These are phyloP conservation scores for Rhinichthys klamathensis DNA, from an alignment of 2,113 vertebrate genomes.

Conservation along the genomic window DNA sequence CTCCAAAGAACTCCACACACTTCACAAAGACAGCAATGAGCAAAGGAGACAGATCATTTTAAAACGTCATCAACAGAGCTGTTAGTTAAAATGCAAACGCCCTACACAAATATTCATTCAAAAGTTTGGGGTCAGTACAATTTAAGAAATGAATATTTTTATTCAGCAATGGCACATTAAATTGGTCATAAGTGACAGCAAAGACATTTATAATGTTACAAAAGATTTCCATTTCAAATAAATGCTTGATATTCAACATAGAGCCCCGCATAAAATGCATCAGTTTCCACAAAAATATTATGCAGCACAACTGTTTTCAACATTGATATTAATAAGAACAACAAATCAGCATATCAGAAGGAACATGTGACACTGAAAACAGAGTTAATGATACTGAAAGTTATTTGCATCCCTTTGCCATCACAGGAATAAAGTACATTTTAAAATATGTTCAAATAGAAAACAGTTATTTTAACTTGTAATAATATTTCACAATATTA, in stretches of 20 bases:
- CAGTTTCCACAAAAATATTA: background rate
- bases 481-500: background rate
- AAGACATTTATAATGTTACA: background rate
- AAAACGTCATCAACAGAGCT: constrained; percentile 65
- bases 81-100: constrained; percentile 55
- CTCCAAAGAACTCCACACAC: constrained; percentile 81
- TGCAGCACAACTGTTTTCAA: too few relatives aligned
- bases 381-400: background rate
- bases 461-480: background rate
- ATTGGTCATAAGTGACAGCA: background rate
- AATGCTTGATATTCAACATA: background rate
- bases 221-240: background rate
- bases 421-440: background rate
- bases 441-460: background rate
- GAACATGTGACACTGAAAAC: background rate
- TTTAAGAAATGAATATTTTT: background rate
- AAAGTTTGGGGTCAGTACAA: background rate
- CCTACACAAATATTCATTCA: constrained; percentile 22
- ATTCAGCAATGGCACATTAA: background rate
- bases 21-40: constrained; percentile 78
- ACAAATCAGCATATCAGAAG: too few relatives aligned
- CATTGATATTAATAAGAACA: too few relatives aligned
- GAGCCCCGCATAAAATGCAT: background rate
- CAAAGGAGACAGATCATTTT: constrained; percentile 72
- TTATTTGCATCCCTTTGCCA: background rate